phyloP scores from a whole-genome alignment of 2,797 vertebrate genomes.

The Hypotaenidia okinawae region DNA sequence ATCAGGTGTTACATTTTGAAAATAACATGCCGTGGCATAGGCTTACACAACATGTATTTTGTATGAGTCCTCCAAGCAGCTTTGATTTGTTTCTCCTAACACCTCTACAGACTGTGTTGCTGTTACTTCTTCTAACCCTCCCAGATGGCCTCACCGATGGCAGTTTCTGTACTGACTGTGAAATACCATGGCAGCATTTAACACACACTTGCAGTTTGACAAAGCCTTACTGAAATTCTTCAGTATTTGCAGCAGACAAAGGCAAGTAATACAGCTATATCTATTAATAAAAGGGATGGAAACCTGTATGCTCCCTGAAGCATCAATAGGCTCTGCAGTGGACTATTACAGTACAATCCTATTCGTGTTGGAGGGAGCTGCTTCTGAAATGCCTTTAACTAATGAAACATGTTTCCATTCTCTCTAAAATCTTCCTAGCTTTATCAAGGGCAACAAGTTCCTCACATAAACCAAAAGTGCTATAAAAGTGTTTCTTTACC shows the following conservation, averaged over 20 bases:
- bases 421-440: background rate
- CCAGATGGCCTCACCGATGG: background rate
- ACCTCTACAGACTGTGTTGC: background rate
- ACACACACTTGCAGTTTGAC: background rate
- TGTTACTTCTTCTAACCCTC: background rate
- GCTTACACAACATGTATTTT: background rate
- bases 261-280: background rate
- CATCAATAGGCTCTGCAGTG: background rate
- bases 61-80: background rate
- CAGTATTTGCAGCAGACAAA: background rate
- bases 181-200: background rate
- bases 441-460: background rate
- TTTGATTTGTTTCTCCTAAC: slow-evolving; percentile 34
- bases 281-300: background rate
- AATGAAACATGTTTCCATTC: background rate
- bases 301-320: background rate
- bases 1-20: background rate
- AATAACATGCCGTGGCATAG: background rate
- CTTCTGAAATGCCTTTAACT: background rate
- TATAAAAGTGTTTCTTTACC: background rate
- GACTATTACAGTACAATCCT: background rate
- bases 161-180: background rate
- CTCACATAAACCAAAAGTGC: background rate
- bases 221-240: background rate
- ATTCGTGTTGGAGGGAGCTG: background rate